Conservation (phyloP, 2,797 vertebrate species). For the Brachyrhaphis roseni region DNA sequence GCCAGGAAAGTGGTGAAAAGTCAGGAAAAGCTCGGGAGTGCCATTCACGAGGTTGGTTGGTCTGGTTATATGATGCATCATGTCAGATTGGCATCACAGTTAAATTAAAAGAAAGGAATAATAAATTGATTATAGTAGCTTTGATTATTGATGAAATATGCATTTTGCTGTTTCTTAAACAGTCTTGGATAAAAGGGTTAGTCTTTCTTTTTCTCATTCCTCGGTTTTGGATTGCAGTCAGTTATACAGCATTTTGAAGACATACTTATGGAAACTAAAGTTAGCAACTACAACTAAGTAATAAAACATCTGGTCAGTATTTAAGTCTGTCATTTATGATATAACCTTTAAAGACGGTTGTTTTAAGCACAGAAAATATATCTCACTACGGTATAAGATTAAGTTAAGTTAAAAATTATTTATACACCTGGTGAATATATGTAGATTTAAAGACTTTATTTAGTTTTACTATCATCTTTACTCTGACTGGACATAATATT, state of each 20-base stretch:
- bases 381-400: not conserved
- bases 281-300: not conserved
- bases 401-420: not conserved
- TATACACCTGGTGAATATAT: not conserved
- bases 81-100: not conserved
- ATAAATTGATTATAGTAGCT: not conserved
- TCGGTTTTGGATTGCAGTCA: not conserved
- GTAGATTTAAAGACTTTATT: not conserved
- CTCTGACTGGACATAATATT: not conserved
- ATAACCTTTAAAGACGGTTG: not conserved
- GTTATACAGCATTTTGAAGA: not conserved
- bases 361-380: not conserved
- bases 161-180: not conserved
- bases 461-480: not conserved
- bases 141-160: not conserved
- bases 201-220: not conserved
- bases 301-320: not conserved
- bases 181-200: not conserved
- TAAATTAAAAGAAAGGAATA: not conserved
- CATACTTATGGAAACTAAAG: not conserved
- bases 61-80: not conserved
- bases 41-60: conserved; percentile 85
- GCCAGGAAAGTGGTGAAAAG: conserved; percentile 88
- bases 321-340: not conserved
- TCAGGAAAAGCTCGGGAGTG: conserved; percentile 84